Evolutionary conservation across 1,140 invertebrate species (phyloP).

Genomic region (Drosophila seguyi): DNA sequence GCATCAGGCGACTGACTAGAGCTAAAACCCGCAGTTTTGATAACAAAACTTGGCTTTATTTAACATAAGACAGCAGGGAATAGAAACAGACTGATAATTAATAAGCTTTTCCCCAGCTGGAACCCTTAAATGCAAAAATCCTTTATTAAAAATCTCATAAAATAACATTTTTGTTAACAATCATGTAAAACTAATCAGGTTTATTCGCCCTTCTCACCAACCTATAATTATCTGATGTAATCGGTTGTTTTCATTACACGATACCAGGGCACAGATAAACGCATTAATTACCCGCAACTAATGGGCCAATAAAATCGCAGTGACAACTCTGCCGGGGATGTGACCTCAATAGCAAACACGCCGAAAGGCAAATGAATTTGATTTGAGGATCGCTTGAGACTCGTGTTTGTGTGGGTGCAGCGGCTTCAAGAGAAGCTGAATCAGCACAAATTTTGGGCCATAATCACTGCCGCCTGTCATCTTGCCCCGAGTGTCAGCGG

Average conservation of each 20-base stretch:
- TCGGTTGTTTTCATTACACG: slow-evolving; percentile 69
- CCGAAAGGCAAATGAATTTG: slow-evolving; percentile 63
- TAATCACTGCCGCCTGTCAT: slow-evolving; percentile 32
- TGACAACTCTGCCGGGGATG: slow-evolving; percentile 55
- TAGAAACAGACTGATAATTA: background rate
- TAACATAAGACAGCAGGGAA: background rate
- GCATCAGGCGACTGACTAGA: slow-evolving; percentile 13
- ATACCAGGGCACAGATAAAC: slow-evolving; percentile 42
- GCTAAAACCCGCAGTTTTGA: slow-evolving; percentile 12
- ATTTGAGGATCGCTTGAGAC: slow-evolving; percentile 47
- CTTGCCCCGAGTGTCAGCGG: slow-evolving; percentile 16
- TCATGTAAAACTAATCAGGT: slow-evolving; percentile 21
- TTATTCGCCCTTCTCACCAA: background rate
- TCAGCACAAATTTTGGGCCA: slow-evolving; percentile 14
- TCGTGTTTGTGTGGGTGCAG: slow-evolving; percentile 22
- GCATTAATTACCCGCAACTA: slow-evolving; percentile 72
- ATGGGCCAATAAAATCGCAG: slow-evolving; percentile 63
- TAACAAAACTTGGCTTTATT: slow-evolving; percentile 19
- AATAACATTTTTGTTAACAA: slow-evolving; percentile 8
- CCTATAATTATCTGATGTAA: slow-evolving; percentile 70
- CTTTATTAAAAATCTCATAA: background rate
- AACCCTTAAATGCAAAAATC: background rate
- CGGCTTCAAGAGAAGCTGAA: background rate
- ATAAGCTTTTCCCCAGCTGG: background rate
- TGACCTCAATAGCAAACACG: slow-evolving; percentile 63